Conservation (phyloP, 1,140 invertebrate species). For the Rhysida immarginata region DNA sequence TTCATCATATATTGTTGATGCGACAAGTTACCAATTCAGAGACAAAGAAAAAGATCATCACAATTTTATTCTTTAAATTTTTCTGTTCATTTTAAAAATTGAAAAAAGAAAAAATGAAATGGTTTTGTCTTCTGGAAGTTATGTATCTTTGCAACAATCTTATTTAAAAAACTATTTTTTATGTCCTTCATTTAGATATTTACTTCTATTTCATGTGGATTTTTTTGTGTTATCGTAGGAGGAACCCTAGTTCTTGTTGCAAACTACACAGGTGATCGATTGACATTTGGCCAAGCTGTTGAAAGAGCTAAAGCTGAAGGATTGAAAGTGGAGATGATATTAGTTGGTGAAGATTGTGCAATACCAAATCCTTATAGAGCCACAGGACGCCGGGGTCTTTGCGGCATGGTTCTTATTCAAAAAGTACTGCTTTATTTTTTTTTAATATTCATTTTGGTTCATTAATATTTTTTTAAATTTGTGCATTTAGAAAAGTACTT, state of each 20-base stretch:
- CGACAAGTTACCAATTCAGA: too few relatives aligned
- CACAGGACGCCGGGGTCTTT: constrained; percentile 55
- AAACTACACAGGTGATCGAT: constrained; percentile 74
- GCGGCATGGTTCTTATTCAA: constrained; percentile 51
- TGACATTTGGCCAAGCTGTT: constrained; percentile 70
- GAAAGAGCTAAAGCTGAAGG: constrained; percentile 49
- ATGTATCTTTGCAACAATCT: background rate
- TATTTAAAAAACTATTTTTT: constrained; percentile 3
- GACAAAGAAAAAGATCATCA: too few relatives aligned
- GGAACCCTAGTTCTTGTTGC: constrained; percentile 57
- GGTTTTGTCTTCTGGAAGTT: too few relatives aligned
- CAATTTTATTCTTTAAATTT: too few relatives aligned
- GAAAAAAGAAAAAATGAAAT: too few relatives aligned
- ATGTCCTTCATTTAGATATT: background rate
- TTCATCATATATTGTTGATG: too few relatives aligned
- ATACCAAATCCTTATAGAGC: constrained; percentile 34
- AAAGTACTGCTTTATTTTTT: constrained; percentile 47
- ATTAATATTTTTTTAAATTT: background rate
- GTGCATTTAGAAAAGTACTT: background rate
- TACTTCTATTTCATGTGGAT: constrained; percentile 5
- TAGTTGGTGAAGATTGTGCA: constrained; percentile 57
- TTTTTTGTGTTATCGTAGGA: too few relatives aligned
- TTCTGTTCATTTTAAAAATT: too few relatives aligned
- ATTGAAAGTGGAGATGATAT: constrained; percentile 45
- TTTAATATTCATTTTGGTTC: too few relatives aligned